Base-by-base conservation (phyloP, 1,140 invertebrate species). In the Uloborus diversus region DNA sequence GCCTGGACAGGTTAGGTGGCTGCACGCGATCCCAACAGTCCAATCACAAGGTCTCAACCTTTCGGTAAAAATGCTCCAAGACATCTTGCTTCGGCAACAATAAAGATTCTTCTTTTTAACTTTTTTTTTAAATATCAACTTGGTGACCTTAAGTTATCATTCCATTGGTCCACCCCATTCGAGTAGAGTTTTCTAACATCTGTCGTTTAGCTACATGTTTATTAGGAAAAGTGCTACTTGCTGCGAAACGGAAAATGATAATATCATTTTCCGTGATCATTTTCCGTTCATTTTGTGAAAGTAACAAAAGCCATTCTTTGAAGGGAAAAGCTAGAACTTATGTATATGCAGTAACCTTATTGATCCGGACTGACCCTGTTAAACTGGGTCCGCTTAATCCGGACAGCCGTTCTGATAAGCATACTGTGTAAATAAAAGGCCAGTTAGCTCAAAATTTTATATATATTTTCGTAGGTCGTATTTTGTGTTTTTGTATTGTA, bases 41-140 rank as follows among this genome's bases (percentile, higher is more conserved):
- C 73, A 76, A 76, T 76, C 73, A 35, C 30, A 28, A 56, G 61
- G 61, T 37, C 47, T n/a, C 59, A 32, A 37, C 42, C n/a, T 64
- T 65, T 53, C 20, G 23, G n/a, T n/a, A n/a, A 65, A 62, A 65
- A 33, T 33, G 73, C 73, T 65, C 25, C 61, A 56, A 62, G 73
- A 76, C 61, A 76, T 65, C 61, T 65, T 33, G 42, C 47, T 76
- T 65, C 49, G 59, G 73, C 73, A 76, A 76, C 73, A 76, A 76
- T 76, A 76, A 76, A 71, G 61, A 20, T 35, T 56, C 27, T 17
- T 59, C 56, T 59, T 61, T 51, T 47, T 76, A n/a, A 27, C 23
- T 49, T 49, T 5, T 49, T 17, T 14, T 42, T 53, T 37, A 42
- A 65, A 65, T 42, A 37, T 76, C 73, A 56, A 76, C 73, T 42